phyloP scores from a whole-genome alignment of 2,888 invertebrate species.

The Eupithecia tripunctaria region DNA sequence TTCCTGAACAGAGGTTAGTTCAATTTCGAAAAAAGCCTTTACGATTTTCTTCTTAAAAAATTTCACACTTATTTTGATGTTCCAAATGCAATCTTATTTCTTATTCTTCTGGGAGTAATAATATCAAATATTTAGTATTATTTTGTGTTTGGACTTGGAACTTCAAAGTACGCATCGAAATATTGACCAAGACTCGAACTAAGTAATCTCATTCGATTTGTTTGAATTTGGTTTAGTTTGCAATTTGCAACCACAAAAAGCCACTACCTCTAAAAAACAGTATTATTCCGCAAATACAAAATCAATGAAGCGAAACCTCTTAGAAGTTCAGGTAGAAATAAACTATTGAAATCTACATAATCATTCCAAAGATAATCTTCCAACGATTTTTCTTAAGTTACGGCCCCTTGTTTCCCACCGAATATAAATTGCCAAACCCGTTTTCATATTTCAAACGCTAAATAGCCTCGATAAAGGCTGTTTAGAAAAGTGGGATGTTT shows the following conservation, averaged over 20 bases:
- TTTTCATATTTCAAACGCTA: conserved; percentile 25
- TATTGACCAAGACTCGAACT: too few relatives aligned
- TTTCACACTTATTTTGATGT: too few relatives aligned
- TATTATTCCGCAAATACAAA: not conserved
- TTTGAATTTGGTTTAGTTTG: not conserved
- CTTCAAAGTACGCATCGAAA: too few relatives aligned
- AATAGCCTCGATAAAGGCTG: conserved; percentile 23
- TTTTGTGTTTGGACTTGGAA: too few relatives aligned
- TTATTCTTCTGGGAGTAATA: too few relatives aligned
- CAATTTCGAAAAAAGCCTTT: too few relatives aligned
- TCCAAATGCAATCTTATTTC: too few relatives aligned
- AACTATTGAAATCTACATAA: not conserved
- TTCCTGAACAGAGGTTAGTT: too few relatives aligned
- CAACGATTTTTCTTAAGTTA: conserved; percentile 1
- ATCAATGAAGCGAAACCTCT: not conserved
- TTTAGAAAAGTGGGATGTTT: conserved; percentile 23
- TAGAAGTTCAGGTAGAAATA: not conserved
- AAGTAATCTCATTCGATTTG: too few relatives aligned
- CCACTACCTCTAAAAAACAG: not conserved
- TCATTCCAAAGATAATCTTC: conserved; percentile 6
- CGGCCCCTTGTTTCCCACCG: conserved; percentile 9
- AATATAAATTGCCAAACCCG: conserved; percentile 17
- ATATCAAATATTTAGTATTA: too few relatives aligned
- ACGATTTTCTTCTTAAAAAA: not conserved
- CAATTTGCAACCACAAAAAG: too few relatives aligned